Base-by-base conservation (phyloP, 2,888 invertebrate species). In the Dexiosoma caninum region DNA sequence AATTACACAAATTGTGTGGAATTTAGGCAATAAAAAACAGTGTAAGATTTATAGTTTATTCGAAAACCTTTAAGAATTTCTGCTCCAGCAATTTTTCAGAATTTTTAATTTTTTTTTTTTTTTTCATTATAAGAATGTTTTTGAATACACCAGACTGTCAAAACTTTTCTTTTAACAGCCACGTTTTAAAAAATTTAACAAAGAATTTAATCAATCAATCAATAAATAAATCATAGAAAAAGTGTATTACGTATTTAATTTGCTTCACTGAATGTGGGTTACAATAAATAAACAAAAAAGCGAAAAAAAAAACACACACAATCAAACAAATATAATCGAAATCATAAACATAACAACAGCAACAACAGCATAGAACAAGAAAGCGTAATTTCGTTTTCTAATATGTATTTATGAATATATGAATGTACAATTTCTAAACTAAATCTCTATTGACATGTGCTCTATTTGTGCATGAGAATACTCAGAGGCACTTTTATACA, bases 371-470 rank as follows among this genome's bases (percentile, higher is more conserved):
- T 14, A 14, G 42, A 5, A 55, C 10, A 57, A 66, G 46, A 69
- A 55, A 49, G 10, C 76, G 27, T 77, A 77, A 72, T 76, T 53
- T 57, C 57, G 72, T 62, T 74, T 77, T 64, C 57, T 35, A 70
- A 64, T 71, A 77, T 70, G 57, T 64, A 77, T n/a, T n/a, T n/a
- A n/a, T n/a, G n/a, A n/a, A n/a, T n/a, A n/a, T n/a, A n/a, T n/a
- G n/a, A n/a, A n/a, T 71, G 64, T 71, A 77, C 40, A 49, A 77
- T 77, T 77, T 77, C 55, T 27, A 59, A 44, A n/a, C 49, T 64
- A 77, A 70, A 70, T 70, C 77, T 70, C 70, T 70, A 71, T 77
- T 70, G 77, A 77, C 70, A 71, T 77, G 70, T 57, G 49, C 70
- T 40, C 70, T 49, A 57, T 67, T 59, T 32, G 16, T 8, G 12